phyloP scores from a whole-genome alignment of 2,113 vertebrate genomes.

The Heliornis fulica region DNA sequence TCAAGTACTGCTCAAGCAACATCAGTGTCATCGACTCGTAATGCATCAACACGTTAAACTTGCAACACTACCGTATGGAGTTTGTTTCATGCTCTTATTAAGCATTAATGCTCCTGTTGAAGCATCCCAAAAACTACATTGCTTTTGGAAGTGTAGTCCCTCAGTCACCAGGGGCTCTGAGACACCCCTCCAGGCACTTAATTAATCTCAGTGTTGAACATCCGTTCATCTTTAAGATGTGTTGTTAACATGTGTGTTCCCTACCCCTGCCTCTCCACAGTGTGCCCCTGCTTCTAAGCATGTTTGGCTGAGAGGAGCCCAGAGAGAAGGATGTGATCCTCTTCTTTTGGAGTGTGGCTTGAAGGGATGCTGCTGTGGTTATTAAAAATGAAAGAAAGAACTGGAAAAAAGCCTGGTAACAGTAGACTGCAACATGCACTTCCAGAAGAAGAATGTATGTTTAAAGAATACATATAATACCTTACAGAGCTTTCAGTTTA shows the following conservation, averaged over 20 bases:
- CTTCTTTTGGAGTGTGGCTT: background rate
- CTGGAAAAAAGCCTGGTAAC: fast-evolving
- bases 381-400: too few relatives aligned
- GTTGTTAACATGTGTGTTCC: background rate
- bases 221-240: background rate
- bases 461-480: background rate
- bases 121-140: background rate
- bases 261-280: background rate
- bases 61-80: background rate
- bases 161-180: background rate
- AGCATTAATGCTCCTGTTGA: background rate
- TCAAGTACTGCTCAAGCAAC: background rate
- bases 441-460: background rate
- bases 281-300: background rate
- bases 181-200: background rate
- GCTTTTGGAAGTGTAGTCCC: background rate
- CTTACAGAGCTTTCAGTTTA: background rate
- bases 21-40: background rate
- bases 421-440: background rate
- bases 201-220: background rate
- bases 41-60: background rate
- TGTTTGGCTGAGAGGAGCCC: background rate
- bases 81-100: background rate
- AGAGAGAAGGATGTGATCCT: background rate
- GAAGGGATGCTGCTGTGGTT: background rate